Base-by-base conservation (phyloP, 2,113 vertebrate species). In the Electrona antarctica region DNA sequence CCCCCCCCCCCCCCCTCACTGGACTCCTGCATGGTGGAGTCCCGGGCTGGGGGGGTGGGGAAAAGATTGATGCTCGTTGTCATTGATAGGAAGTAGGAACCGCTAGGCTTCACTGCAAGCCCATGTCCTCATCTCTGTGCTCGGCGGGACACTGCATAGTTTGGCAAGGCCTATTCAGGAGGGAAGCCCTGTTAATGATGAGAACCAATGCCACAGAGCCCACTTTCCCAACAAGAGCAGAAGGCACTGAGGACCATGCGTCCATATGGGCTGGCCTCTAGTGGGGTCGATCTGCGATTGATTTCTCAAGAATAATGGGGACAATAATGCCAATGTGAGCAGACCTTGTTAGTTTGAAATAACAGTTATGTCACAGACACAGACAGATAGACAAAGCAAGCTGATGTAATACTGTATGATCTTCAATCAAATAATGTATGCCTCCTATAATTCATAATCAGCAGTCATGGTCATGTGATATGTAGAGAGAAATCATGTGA, bases 31-130 rank as follows among this genome's bases (percentile, higher is more conserved):
- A 85, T 88, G 88, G 87, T 81, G 52, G 77, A 78, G 21, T 93
- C 93, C 82, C 82, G 81, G 87, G 88, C 81, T 92, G 93, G 91
- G 92, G 94, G 88, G 83, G 33, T 41, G 33, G 33, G 33, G 85
- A 85, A 81, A 96, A 97, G 96, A 97, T 96, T 96, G 94, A 98
- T 97, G 95, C 87, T 68, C 87, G 83, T 92, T 96, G 95, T 98
- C 95, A 95, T 87, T 76, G 79, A 86, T 94, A 95, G 96, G 95
- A 97, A 96, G 94, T 94, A 87, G 89, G 94, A 91, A 93, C 93
- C 74, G 94, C 94, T 95, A 92, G 91, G 95, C 94, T 94, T 93
- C 93, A 90, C 92, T 95, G 95, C 93, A 94, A 91, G 87, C 83
- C 94, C 91, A 85, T 92, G 93, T 95, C 94, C 93, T 95, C 90